Evolutionary conservation across 2,888 invertebrate species (phyloP), one percentile per base, ranked within the genome.

Genomic region (Lasioglossum morio): DNA sequence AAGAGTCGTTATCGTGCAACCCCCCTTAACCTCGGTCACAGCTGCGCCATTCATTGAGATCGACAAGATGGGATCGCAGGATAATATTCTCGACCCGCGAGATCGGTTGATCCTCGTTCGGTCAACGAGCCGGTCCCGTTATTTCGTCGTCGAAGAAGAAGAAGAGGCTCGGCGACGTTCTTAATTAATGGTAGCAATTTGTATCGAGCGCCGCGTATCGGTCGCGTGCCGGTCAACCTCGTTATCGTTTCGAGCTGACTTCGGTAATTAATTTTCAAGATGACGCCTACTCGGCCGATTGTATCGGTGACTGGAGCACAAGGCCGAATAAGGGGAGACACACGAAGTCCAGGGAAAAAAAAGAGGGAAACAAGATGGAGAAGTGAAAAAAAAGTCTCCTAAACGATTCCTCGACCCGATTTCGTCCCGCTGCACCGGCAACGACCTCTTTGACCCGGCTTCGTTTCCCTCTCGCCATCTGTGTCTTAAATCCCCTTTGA

Each of bases 121-220:
- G 34, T 73, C 48, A 48, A 30, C 73, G 73, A 73, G 73, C 48
- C 23, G 23, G 5, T 27, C 73, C 73, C 46, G 73, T 53, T 72
- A 48, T 34, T 72, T 53, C 53, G 48, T 14, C 30, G 37, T 46
- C 46, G 48, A 37, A 23, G 34, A 34, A 3, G 34, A 34, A 3
- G 37, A 72, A 30, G 72, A 46, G 72, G 30, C 46, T 72, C 27
- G 70, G 34, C 73, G 46, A 12, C 16, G 34, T 66, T 43, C 46
- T 66, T 76, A 66, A 76, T 76, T 76, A 76, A 76, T 76, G 30
- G n/a, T 16, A 34, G 76, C 76, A 46, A 76, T 76, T 66, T 76
- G 63, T 76, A 63, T 76, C 76, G 60, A 30, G 27, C 43, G 43
- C 43, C 14, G 60, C 27, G 23, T 76, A 76, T 63, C 34, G 63